Evolutionary conservation across 2,113 vertebrate genomes (phyloP), one percentile per base, ranked within the genome.

Genomic region (Egretta garzetta): DNA sequence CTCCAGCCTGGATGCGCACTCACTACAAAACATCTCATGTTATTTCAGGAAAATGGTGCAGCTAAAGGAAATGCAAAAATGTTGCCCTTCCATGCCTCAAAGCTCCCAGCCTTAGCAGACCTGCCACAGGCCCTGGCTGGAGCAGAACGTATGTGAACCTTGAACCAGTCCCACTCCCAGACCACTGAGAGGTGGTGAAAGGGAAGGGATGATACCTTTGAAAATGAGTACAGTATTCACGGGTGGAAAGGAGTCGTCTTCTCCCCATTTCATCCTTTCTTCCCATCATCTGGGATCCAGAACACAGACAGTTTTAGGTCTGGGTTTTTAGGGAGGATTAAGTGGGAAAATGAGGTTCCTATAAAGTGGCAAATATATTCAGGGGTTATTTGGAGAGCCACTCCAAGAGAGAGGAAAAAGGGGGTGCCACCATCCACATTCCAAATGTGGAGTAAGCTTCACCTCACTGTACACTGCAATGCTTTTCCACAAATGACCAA

Each of bases 111-210:
- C 75, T 63, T 53, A 32, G 47, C n/a, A 86, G 23, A 88, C 43
- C 21, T 72, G 47, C 52, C 47, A 71, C 37, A 53, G 58, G 37
- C 30, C 45, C 47, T 71, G 52, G 52, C 3, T 24, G 43, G 71
- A 86, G 43, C 37, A 73, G 43, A 63, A 5, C 0, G 0, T 8
- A 18, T 2, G 5, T 18, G 32, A 70, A 64, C 14, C 17, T 58
- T 72, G 58, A 86, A 83, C 4, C 20, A 89, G 43, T 7, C 28
- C 49, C n/a, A n/a, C 20, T n/a, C 28, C 37, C 49, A 21, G 20
- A 58, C 5, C 33, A n/a, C 68, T 33, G 33, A 62, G 39, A 80
- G 19, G 37, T 5, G 10, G 52, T 43, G 75, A 82, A 93, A 77
- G 22, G 6, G 28, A 86, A 83, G 11, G 17, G 26, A 50, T 1